phyloP scores from a whole-genome alignment of 1,140 invertebrate species.

The Meloidogyne exigua region DNA sequence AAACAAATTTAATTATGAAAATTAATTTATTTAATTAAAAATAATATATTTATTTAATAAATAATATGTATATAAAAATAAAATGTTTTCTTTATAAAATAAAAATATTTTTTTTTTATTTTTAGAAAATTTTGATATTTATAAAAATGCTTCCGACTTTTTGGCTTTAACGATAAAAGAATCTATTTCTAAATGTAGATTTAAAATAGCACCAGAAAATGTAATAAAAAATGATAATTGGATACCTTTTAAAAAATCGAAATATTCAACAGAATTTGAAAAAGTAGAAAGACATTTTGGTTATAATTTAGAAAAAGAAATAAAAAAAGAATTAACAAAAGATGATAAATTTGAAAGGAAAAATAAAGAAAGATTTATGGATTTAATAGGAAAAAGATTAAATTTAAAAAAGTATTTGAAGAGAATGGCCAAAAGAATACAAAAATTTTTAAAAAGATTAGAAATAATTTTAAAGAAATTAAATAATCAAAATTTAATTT shows the following conservation, averaged over 20 bases:
- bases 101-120: too few species aligned
- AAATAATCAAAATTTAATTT: constrained; percentile 1
- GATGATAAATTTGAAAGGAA: neutral
- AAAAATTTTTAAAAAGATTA: neutral
- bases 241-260: neutral
- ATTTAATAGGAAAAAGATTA: neutral
- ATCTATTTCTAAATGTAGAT: neutral
- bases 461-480: neutral
- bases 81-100: too few species aligned
- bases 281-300: neutral
- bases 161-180: neutral
- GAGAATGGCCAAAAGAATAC: neutral
- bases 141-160: neutral
- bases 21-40: too few species aligned
- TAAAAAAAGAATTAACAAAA: neutral
- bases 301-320: neutral
- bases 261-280: neutral
- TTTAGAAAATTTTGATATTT: neutral
- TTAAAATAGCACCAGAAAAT: neutral
- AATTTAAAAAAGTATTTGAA: neutral
- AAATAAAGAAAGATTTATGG: neutral
- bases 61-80: too few species aligned
- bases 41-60: too few species aligned
- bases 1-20: too few species aligned
- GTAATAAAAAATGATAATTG: constrained; percentile 1